Evolutionary conservation across 2,888 invertebrate species (phyloP).

Genomic region (Muschampia plurimacula): DNA sequence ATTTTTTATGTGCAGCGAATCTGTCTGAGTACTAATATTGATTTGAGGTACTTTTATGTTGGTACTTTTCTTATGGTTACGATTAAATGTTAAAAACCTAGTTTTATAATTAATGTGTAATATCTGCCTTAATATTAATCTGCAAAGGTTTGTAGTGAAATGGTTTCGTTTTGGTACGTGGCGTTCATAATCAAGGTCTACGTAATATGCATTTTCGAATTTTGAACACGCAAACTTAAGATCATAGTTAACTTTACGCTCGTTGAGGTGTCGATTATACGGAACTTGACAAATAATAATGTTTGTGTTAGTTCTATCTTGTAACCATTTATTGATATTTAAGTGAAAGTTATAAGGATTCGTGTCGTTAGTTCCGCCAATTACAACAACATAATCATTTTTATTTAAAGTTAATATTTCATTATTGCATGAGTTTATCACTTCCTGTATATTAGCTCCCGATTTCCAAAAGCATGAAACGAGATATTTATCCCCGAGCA

Average conservation of each 20-base stretch:
- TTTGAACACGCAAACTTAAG: background rate
- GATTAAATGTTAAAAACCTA: background rate
- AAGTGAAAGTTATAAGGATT: background rate
- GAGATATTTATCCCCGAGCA: background rate
- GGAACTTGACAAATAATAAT: background rate
- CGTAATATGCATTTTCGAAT: background rate
- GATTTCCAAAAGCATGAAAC: background rate
- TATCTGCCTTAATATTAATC: background rate
- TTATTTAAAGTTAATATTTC: background rate
- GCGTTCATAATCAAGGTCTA: background rate
- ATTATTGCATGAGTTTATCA: background rate
- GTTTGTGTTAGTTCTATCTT: background rate
- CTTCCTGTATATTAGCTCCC: background rate
- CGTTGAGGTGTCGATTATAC: background rate
- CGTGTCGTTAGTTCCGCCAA: background rate
- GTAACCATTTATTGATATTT: background rate
- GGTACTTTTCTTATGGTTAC: background rate
- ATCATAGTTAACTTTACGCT: background rate
- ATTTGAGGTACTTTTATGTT: no score
- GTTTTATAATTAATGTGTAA: background rate
- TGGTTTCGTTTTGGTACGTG: background rate
- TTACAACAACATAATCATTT: background rate
- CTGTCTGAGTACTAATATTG: no score
- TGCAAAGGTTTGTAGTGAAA: background rate
- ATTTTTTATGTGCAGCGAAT: no score